Evolutionary conservation across 2,888 invertebrate species (phyloP).

Genomic region (Entomobrya proxima): DNA sequence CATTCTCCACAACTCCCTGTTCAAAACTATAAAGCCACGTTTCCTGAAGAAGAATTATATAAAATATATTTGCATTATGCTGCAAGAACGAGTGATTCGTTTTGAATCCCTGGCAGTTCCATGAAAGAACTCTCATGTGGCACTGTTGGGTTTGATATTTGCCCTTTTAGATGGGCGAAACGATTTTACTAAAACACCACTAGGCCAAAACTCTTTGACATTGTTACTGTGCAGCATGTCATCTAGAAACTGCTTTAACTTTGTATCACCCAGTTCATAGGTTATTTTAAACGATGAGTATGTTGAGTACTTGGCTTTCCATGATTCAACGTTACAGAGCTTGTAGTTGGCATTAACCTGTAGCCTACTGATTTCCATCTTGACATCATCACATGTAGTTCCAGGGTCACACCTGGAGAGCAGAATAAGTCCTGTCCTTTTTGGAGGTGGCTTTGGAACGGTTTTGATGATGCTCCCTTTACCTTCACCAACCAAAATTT

Average conservation of each 20-base stretch:
- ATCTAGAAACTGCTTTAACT: background rate
- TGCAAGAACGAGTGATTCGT: background rate
- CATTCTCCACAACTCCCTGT: too few species aligned
- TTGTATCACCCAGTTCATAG: background rate
- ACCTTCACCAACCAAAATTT: background rate
- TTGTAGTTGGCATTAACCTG: background rate
- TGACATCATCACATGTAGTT: background rate
- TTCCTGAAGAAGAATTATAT: too few species aligned
- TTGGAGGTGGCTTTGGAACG: background rate
- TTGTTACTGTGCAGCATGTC: background rate
- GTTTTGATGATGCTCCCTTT: background rate
- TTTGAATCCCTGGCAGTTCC: background rate
- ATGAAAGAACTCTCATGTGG: background rate
- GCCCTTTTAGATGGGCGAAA: background rate
- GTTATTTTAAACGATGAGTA: background rate
- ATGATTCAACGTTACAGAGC: background rate
- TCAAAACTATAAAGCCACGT: background rate
- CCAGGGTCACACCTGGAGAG: background rate
- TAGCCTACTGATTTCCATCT: background rate
- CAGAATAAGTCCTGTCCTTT: background rate
- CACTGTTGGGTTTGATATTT: background rate
- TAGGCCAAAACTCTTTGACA: background rate
- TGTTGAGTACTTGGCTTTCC: background rate
- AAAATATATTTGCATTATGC: too few species aligned
- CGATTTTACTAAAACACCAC: background rate